Percentiles rank a stretch among this genome's conserved stretches.
These are phyloP conservation scores for Actinemys pallida DNA, from an alignment of 2,113 vertebrate species.

Conservation along the genomic window DNA sequence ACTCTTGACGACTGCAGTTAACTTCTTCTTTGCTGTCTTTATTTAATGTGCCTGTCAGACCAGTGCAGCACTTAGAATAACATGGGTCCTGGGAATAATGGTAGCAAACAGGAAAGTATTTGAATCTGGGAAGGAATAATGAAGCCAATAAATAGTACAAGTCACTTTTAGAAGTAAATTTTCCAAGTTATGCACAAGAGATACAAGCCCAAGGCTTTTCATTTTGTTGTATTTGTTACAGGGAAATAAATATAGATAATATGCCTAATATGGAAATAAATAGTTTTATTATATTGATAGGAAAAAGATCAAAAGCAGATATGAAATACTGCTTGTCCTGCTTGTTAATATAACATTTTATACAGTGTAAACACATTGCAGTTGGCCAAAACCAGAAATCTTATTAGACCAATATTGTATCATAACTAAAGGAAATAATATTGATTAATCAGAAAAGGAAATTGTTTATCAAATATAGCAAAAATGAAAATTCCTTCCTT, in stretches of 20 bases:
- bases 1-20: neutral
- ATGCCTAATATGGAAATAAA: neutral
- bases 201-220: neutral
- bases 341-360: neutral
- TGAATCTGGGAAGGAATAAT: neutral
- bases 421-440: neutral
- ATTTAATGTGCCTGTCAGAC: neutral
- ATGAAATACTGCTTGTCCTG: neutral
- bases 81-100: accelerated
- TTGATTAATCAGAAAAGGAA: neutral
- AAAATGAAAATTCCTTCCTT: conserved; percentile 32
- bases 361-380: neutral
- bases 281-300: neutral
- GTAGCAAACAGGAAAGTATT: accelerated
- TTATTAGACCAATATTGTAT: neutral
- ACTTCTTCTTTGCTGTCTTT: neutral
- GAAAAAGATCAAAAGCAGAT: neutral
- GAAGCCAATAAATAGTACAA: neutral
- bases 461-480: conserved; percentile 1
- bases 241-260: neutral
- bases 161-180: neutral
- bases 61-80: too few species aligned
- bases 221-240: neutral
- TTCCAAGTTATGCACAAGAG: neutral
- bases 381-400: neutral